Evolutionary conservation across 2,113 vertebrate species (phyloP).

Genomic region (Macrotis lagotis): DNA sequence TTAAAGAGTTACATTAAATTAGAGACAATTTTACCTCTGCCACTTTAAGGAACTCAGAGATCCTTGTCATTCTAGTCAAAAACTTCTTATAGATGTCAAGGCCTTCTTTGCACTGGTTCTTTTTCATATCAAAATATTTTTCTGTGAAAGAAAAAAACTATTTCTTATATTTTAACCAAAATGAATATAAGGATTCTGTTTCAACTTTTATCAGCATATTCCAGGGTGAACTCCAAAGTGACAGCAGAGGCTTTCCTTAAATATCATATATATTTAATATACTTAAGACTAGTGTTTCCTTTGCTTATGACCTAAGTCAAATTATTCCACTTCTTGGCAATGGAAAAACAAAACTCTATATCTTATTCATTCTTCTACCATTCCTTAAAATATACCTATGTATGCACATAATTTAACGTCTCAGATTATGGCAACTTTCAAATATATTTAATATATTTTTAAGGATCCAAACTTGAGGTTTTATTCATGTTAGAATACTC

Average conservation of each 20-base stretch:
- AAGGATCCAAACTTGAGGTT: background rate
- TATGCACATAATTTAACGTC: background rate
- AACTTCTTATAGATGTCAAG: conserved; percentile 99
- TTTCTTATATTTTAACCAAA: background rate
- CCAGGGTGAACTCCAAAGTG: background rate
- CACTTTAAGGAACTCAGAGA: conserved; percentile 99
- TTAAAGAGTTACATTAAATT: background rate
- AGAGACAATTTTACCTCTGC: conserved; percentile 90
- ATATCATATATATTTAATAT: background rate
- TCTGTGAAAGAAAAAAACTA: conserved; percentile 83
- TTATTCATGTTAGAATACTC: conserved; percentile 13
- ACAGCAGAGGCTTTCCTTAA: background rate
- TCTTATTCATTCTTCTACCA: background rate
- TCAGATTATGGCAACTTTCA: background rate
- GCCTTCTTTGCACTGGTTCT: conserved; percentile 98
- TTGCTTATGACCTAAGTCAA: background rate
- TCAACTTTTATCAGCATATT: background rate
- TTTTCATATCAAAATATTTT: conserved; percentile 99
- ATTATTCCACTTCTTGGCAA: background rate
- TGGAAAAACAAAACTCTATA: background rate
- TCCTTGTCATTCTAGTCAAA: conserved; percentile 97
- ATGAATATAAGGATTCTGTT: background rate
- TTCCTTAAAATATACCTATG: background rate
- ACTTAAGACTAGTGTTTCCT: background rate
- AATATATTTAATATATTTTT: background rate